Conservation (phyloP, 1,140 invertebrate species). For the Drosophila truncata region DNA sequence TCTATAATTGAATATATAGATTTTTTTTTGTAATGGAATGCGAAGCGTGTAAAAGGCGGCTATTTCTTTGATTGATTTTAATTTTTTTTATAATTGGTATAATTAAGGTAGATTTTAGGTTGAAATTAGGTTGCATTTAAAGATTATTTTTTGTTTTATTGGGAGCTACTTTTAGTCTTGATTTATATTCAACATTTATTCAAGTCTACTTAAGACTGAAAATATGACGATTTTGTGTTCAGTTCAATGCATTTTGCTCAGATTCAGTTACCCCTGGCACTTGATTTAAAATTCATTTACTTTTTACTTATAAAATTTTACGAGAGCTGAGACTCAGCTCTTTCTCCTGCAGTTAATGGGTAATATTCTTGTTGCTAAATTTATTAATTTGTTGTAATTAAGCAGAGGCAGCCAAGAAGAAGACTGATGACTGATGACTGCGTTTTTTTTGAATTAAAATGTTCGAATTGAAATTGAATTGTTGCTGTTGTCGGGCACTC, state of each 20-base stretch:
- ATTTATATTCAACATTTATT: neutral
- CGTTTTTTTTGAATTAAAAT: conserved; percentile 33
- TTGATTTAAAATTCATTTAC: conserved; percentile 51
- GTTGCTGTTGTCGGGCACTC: conserved; percentile 40
- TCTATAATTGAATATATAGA: conserved; percentile 12
- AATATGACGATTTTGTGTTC: neutral
- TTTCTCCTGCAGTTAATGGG: neutral
- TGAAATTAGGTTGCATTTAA: neutral
- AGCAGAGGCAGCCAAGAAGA: conserved; percentile 9
- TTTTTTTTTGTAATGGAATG: neutral
- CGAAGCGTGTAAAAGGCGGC: neutral
- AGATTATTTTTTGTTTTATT: neutral
- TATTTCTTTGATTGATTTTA: conserved; percentile 1
- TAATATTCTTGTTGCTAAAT: conserved; percentile 5
- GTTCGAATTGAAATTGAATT: conserved; percentile 77
- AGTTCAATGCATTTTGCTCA: conserved; percentile 24
- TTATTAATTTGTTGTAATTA: conserved; percentile 58
- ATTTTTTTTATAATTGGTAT: neutral
- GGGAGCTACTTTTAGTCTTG: too few species aligned
- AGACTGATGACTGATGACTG: neutral
- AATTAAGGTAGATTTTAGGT: neutral
- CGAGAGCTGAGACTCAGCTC: conserved; percentile 18
- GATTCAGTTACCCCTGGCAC: neutral
- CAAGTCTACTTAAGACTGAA: neutral
- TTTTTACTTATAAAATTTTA: conserved; percentile 25